Evolutionary conservation across 2,113 vertebrate species (phyloP), one percentile per base, ranked within the genome.

Genomic region (Dryoscopus gambensis): DNA sequence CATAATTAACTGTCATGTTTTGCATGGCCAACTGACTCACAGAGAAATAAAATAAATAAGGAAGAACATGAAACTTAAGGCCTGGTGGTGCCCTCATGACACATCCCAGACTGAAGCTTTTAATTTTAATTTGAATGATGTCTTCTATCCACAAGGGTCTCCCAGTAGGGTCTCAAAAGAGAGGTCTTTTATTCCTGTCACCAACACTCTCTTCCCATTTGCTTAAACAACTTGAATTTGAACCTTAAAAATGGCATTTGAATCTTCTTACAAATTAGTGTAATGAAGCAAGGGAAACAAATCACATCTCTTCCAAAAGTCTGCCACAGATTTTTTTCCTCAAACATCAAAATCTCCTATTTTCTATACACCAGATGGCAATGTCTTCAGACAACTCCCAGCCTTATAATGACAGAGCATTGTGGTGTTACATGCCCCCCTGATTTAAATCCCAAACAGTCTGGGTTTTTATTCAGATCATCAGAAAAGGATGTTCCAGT

Each of bases 1-100:
- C 1, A 0, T 94, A 97, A 97, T 97, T 96, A 96, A 88, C 88
- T 92, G 78, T 90, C 81, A 71, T 83, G 86, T 75, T 96, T 68
- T 86, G 78, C 69, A 90, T 56, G 75, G 88, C 84, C 95, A 93
- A 82, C 78, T 68, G 82, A 52, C 35, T 96, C 15, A 84, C 9
- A 82, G 46, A 55, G 56, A 71, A 94, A 84, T 76, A 78, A 95
- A 91, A 86, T 87, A 95, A 84, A 92, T 74, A 81, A 56, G 19
- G 22, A 35, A 68, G 50, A 75, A 92, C 39, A 8, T 63, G 65
- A 84, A 95, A 77, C 40, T 75, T 81, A 57, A 92, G 56, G 52
- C 49, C 69, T 62, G 12, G 12, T 56, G 31, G 21, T 75, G 10
- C 10, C 73, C 28, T 60, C 25, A n/a, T 28, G 75, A 80, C 68